These are phyloP conservation scores for Eueides isabella DNA, from an alignment of 1,140 invertebrate genomes.

Conservation along the genomic window DNA sequence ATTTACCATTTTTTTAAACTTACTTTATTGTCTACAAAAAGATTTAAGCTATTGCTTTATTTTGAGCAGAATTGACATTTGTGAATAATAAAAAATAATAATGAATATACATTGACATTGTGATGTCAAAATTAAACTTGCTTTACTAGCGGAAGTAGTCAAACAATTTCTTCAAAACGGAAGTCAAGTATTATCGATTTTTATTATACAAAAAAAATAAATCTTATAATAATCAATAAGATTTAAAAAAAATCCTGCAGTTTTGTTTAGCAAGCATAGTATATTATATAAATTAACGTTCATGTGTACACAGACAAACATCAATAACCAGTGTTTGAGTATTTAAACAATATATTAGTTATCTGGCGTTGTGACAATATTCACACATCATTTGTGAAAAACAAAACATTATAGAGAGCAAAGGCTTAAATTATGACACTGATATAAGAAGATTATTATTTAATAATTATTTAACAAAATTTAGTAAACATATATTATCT, in stretches of 20 bases:
- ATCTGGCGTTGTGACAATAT: slow-evolving; percentile 4
- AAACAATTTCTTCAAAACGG: too few relatives aligned
- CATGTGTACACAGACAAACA: slow-evolving; percentile 19
- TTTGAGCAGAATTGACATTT: slow-evolving; percentile 7
- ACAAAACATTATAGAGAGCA: slow-evolving; percentile 21
- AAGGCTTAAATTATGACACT: background rate
- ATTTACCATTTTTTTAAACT: background rate
- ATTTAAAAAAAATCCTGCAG: too few relatives aligned
- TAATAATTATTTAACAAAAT: background rate
- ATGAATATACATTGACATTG: too few relatives aligned
- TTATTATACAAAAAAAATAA: too few relatives aligned
- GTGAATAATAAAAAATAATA: background rate
- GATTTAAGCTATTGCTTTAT: background rate
- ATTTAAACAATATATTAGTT: slow-evolving; percentile 29
- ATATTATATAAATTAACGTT: slow-evolving; percentile 13
- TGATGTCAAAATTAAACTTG: too few relatives aligned
- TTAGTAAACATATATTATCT: background rate
- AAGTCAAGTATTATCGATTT: too few relatives aligned
- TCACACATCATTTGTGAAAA: slow-evolving; percentile 20
- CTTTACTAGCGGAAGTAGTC: too few relatives aligned
- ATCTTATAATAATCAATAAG: too few relatives aligned
- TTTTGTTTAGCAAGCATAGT: too few relatives aligned
- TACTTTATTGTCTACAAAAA: background rate
- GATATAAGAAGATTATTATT: background rate
- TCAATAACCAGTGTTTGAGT: slow-evolving; percentile 27